Conservation (phyloP, 2,888 invertebrate genomes). For the Autographa gamma region DNA sequence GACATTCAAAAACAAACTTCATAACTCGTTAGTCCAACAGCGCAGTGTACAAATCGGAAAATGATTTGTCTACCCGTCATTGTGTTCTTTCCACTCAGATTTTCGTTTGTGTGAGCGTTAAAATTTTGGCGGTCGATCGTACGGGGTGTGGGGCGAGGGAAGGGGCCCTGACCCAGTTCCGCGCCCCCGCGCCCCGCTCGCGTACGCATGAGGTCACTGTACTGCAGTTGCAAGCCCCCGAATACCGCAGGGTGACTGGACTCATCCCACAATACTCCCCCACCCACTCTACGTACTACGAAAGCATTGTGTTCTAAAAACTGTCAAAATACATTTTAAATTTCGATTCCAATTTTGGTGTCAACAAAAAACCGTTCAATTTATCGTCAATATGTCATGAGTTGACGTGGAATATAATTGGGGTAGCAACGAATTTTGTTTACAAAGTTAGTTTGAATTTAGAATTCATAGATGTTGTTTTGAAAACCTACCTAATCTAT, state of each 20-base stretch:
- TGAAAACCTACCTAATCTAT: neutral
- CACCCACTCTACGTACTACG: constrained; percentile 25
- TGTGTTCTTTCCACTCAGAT: constrained; percentile 58
- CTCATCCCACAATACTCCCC: constrained; percentile 61
- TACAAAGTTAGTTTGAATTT: neutral
- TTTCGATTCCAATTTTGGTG: constrained; percentile 12
- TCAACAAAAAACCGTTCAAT: neutral
- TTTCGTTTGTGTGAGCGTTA: constrained; percentile 76
- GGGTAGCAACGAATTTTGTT: neutral
- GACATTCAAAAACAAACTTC: no score
- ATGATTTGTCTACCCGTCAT: constrained; percentile 50
- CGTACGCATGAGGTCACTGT: constrained; percentile 88
- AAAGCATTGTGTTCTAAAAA: constrained; percentile 28
- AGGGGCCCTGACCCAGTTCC: constrained; percentile 81
- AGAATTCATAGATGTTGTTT: neutral
- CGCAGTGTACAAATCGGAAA: constrained; percentile 43
- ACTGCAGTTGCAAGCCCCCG: constrained; percentile 86
- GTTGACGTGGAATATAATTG: neutral
- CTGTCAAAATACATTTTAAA: constrained; percentile 16
- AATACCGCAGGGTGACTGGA: constrained; percentile 84
- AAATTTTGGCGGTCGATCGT: constrained; percentile 87
- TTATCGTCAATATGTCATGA: constrained; percentile 6
- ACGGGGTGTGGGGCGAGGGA: constrained; percentile 65
- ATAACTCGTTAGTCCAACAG: constrained; percentile 7
- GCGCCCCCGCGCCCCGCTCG: constrained; percentile 66